These are phyloP conservation scores for Trinorchestia longiramus DNA, from an alignment of 1,140 invertebrate species.

Conservation along the genomic window DNA sequence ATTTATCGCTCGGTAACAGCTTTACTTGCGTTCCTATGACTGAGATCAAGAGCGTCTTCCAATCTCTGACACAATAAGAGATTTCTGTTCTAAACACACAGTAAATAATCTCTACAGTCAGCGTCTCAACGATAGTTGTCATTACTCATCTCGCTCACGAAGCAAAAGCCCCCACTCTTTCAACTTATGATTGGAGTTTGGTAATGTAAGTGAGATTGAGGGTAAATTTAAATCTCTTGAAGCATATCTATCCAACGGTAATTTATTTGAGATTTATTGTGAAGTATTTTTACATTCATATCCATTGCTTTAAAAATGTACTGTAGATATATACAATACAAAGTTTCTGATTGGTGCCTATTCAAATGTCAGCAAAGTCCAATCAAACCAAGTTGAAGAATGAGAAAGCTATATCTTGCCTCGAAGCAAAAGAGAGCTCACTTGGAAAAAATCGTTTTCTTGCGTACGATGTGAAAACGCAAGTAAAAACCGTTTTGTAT, in stretches of 20 bases:
- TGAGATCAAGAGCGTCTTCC: background rate
- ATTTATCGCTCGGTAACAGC: background rate
- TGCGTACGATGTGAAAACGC: background rate
- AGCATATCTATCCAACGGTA: background rate
- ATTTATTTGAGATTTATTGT: background rate
- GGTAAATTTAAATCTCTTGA: background rate
- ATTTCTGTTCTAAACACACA: slow-evolving; percentile 1
- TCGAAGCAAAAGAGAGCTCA: background rate
- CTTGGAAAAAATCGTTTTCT: background rate
- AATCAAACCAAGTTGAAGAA: background rate
- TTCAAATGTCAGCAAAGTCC: background rate
- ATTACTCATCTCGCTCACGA: background rate
- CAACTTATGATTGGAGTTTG: background rate
- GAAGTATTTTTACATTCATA: background rate
- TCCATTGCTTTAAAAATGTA: background rate
- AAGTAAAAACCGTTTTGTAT: background rate
- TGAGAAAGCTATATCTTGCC: background rate
- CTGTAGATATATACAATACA: background rate
- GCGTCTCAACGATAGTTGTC: background rate
- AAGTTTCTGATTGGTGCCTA: too few relatives aligned
- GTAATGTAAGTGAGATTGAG: background rate
- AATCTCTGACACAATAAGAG: background rate
- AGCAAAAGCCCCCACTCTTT: background rate
- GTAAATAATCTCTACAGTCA: background rate
- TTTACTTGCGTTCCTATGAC: background rate